Base-by-base conservation (phyloP, 1,140 invertebrate genomes). In the Zaprionus davidi region DNA sequence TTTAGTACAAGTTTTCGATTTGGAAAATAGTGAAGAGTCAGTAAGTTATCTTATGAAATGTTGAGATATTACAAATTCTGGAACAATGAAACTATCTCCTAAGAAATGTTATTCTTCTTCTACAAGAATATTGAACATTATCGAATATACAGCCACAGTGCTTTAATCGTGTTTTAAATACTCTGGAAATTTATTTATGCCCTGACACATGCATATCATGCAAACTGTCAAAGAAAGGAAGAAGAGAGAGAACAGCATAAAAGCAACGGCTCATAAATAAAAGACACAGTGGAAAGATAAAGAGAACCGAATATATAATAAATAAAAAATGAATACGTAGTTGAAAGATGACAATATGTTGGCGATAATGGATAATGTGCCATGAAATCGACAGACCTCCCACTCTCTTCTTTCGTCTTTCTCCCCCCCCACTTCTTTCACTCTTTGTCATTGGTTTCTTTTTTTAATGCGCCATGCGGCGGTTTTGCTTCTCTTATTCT, bases 341-440 rank as follows among this genome's bases (percentile, higher is more conserved):
- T 20, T 28, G 44, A 75, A 70, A 79, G 73, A 58, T 62, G 46
- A 51, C 77, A 79, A 79, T 79, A 79, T 77, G 74, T 65, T 73
- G 74, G 20, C 74, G 77, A 79, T 79, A 79, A 79, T 79, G 68
- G 68, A 79, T 79, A 79, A 76, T 72, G 77, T 58, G 36, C 53
- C 55, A 31, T 60, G 31, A 64, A 56, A 59, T 51, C 41, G 44
- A 55, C 36, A 55, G 6, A 31, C 55, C 38, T 28, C 24, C 53
- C 36, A 31, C 31, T 31, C 34, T 6, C 26, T 3, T 31, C 15
- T 51, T 13, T 41, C 28, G 41, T 31, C 56, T n/a, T 36, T 13
- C 20, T 55, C 15, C 17, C 24, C 20, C 5, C 17, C 24, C 20
- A 13, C 53, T 3, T 34, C 46, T 34, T 31, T 7, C 17, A 15